Conservation (phyloP, 1,140 invertebrate species). For the Eumaeus atala region DNA sequence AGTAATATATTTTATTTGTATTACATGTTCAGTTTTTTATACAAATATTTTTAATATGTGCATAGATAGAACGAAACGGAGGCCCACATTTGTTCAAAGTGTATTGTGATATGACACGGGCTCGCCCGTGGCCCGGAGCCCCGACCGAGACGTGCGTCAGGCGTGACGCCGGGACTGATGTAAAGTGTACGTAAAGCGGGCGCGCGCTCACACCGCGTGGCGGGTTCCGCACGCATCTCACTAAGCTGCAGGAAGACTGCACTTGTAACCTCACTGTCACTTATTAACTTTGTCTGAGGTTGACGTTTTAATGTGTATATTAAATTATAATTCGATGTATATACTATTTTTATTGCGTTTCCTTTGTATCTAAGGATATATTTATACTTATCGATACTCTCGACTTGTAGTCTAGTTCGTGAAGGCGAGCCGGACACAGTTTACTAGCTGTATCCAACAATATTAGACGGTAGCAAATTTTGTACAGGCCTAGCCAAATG, state of each 20-base stretch:
- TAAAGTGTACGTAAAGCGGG: no score
- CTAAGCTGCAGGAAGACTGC: neutral
- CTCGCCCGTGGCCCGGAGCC: no score
- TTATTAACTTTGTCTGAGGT: constrained; percentile 18
- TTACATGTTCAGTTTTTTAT: constrained; percentile 40
- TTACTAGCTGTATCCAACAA: constrained; percentile 14
- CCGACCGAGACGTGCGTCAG: no score
- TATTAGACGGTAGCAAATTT: constrained; percentile 19
- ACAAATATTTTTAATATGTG: constrained; percentile 48
- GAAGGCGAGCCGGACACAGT: constrained; percentile 6
- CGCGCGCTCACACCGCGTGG: neutral
- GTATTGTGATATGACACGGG: constrained; percentile 63
- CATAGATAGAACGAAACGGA: constrained; percentile 54
- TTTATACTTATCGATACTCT: constrained; percentile 19
- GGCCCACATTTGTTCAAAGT: constrained; percentile 59
- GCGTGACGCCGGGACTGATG: no score
- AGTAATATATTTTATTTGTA: constrained; percentile 23
- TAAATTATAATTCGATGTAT: constrained; percentile 65
- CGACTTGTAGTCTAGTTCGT: constrained; percentile 20
- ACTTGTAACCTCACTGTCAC: constrained; percentile 11
- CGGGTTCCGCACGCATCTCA: neutral
- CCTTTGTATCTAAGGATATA: constrained; percentile 54
- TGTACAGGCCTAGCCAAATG: constrained; percentile 45
- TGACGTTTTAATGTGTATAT: constrained; percentile 35
- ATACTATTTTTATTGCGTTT: constrained; percentile 52